Evolutionary conservation across 2,797 vertebrate genomes (phyloP).

Genomic region (Tamandua tetradactyla): DNA sequence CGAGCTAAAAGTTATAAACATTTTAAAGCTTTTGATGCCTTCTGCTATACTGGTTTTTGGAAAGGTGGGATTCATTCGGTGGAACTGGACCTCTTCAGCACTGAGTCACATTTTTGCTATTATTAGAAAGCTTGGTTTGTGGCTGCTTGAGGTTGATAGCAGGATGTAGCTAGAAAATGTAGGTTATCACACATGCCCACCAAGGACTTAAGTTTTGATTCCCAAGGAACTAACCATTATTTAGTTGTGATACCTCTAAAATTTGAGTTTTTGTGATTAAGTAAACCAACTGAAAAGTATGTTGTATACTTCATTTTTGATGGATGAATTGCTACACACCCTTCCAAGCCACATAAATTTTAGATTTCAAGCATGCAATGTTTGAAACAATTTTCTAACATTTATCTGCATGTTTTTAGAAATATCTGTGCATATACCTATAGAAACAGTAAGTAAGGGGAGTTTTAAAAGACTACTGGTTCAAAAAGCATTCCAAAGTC

Average conservation of each 20-base stretch:
- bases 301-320: conserved; percentile 19
- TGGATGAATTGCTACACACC: not conserved
- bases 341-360: not conserved
- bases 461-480: not conserved
- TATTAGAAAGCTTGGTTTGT: not conserved
- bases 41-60: not conserved
- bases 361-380: not conserved
- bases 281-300: not conserved
- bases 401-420: not conserved
- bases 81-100: not conserved
- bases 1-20: not conserved
- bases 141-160: not conserved
- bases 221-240: not conserved
- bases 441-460: not conserved
- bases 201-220: not conserved
- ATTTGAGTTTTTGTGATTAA: conserved; percentile 34
- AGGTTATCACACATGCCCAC: not conserved
- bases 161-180: not conserved
- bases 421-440: not conserved
- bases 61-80: not conserved
- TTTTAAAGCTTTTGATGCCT: conserved; percentile 23
- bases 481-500: not conserved
- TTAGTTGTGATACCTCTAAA: conserved; percentile 4
- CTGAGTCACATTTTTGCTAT: not conserved
- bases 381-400: not conserved